Conservation (phyloP, 2,797 vertebrate species). For the Naso thynnoides region DNA sequence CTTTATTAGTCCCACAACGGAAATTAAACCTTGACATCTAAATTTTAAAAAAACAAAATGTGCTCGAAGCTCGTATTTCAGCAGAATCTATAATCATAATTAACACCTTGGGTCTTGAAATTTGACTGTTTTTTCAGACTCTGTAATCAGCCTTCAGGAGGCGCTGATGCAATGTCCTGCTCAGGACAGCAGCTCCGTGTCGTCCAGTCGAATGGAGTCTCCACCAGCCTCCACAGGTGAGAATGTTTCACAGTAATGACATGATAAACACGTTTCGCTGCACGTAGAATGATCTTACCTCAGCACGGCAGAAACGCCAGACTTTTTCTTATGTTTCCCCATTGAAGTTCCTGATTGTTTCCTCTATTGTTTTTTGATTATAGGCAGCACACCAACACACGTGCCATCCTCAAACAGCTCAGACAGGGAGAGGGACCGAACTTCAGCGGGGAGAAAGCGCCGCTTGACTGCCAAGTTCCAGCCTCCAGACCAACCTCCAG, state of each 20-base stretch:
- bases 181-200: slow-evolving; percentile 80
- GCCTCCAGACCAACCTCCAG: slow-evolving; percentile 91
- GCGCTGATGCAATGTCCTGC: slow-evolving; percentile 83
- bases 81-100: too few species aligned
- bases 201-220: slow-evolving; percentile 80
- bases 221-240: slow-evolving; percentile 85
- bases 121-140: slow-evolving; percentile 82
- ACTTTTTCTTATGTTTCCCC: too few species aligned
- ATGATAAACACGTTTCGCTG: background rate
- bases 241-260: background rate
- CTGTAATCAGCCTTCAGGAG: slow-evolving; percentile 90
- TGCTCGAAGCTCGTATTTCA: background rate
- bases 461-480: slow-evolving; percentile 86
- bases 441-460: slow-evolving; percentile 73
- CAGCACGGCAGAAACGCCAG: background rate
- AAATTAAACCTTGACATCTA: too few species aligned
- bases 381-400: slow-evolving; percentile 85
- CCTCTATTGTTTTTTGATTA: background rate
- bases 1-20: too few species aligned
- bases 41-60: too few species aligned
- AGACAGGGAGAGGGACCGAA: slow-evolving; percentile 83
- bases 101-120: background rate
- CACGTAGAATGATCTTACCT: background rate
- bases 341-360: background rate
- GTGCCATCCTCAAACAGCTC: slow-evolving; percentile 71